Evolutionary conservation across 2,888 invertebrate species (phyloP).

Genomic region (Neoitamus cyanurus): DNA sequence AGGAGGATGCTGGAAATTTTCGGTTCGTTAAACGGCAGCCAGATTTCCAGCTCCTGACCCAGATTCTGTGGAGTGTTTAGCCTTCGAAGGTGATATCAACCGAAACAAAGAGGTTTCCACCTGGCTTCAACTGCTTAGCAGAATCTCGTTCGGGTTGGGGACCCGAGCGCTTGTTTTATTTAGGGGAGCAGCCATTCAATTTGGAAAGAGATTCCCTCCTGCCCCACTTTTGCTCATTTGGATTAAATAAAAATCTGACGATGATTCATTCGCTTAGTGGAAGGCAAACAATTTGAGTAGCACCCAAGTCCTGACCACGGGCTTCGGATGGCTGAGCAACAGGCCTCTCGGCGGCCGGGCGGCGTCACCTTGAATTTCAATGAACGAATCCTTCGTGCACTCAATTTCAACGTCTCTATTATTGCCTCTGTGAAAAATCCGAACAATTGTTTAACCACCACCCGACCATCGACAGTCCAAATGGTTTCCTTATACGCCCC

Average conservation of each 20-base stretch:
- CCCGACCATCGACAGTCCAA: background rate
- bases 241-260: background rate
- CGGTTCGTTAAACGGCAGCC: background rate
- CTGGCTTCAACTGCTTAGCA: background rate
- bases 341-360: background rate
- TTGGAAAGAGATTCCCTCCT: background rate
- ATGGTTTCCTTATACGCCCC: background rate
- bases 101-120: constrained; percentile 5
- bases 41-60: background rate
- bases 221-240: background rate
- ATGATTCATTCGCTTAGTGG: background rate
- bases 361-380: background rate
- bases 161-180: background rate
- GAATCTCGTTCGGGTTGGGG: background rate
- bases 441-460: background rate
- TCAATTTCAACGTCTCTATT: background rate
- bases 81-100: constrained; percentile 5
- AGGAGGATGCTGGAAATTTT: background rate
- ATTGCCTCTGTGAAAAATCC: background rate
- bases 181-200: background rate
- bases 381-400: background rate
- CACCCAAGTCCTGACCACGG: background rate
- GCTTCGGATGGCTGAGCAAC: background rate
- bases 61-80: background rate
- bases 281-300: background rate